Conservation (phyloP, 2,797 vertebrate genomes). For the Myotis findleyi region DNA sequence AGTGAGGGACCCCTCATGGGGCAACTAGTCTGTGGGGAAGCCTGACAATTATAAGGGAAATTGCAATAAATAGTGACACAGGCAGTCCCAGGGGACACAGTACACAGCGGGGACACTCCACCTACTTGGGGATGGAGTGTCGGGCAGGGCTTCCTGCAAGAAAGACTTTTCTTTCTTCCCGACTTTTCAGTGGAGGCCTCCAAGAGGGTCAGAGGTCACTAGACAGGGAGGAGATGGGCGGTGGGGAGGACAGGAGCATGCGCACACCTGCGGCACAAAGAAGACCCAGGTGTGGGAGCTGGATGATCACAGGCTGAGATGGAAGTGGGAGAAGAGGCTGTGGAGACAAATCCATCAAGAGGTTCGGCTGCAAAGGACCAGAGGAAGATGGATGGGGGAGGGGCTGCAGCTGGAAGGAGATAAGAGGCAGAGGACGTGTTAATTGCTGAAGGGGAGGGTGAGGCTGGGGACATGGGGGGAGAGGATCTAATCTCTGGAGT, state of each 20-base stretch:
- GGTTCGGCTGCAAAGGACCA: not conserved
- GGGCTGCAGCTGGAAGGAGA: not conserved
- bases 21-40: not conserved
- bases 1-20: not conserved
- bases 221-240: not conserved
- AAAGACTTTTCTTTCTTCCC: not conserved
- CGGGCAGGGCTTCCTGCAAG: not conserved
- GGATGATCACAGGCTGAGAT: not conserved
- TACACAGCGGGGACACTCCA: not conserved
- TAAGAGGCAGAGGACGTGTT: not conserved
- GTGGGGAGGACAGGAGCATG: not conserved
- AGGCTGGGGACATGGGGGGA: not conserved
- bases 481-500: not conserved
- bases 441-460: not conserved
- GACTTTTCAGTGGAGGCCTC: constrained; percentile 12
- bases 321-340: not conserved
- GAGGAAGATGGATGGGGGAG: not conserved
- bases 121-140: not conserved
- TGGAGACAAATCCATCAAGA: not conserved
- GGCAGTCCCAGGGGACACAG: not conserved
- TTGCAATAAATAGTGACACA: not conserved
- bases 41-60: not conserved
- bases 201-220: not conserved
- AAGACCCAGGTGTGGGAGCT: not conserved
- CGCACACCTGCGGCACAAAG: not conserved